Base-by-base conservation (phyloP, 2,888 invertebrate species). In the Elysia crispata region DNA sequence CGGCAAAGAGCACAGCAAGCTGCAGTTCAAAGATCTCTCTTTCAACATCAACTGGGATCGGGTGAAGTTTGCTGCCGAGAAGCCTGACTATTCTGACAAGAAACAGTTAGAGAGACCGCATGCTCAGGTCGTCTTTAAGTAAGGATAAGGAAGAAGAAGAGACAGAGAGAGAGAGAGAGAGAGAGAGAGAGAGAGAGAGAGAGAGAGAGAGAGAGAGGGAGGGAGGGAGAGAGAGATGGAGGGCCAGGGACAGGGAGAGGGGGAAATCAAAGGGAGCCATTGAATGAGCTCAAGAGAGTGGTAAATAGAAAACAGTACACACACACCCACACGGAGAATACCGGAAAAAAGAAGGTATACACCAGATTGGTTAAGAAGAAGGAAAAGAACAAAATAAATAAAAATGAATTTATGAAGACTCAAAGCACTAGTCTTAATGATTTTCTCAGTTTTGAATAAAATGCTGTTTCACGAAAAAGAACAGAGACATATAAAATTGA, bases 101-200 rank as follows among this genome's bases (percentile, higher is more conserved):
- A 20, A 15, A 18, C 20, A 60, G 60, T 23, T 60, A 18, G 60
- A 60, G 60, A 80, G 84, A 20, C 88, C 87, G 1, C 86, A 86
- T 13, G 84, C 86, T 0, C 87, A 90, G 73, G 84, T 88, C 20
- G 89, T 90, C 6, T 87, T 91, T 60, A 79, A 64, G 81, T 82
- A 33, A 78, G 81, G 67, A 18, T 23, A 28, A 30, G 49, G 25
- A 25, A 13, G 15, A 13, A 15, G 15, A 25, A 60, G 60, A 60
- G 60, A 60, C 6, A 60, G 60, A 60, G 60, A 60, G 60, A 60
- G 60, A 60, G 60, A 60, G 60, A 60, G 60, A 60, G 60, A 60
- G 60, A 60, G 60, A 60, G 60, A 60, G 60, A 60, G 60, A 60
- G 60, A 60, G 60, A 60, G 60, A 60, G 60, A 60, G 60, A 60